Evolutionary conservation across 2,888 invertebrate genomes (phyloP).

Genomic region (Eulithis prunata): DNA sequence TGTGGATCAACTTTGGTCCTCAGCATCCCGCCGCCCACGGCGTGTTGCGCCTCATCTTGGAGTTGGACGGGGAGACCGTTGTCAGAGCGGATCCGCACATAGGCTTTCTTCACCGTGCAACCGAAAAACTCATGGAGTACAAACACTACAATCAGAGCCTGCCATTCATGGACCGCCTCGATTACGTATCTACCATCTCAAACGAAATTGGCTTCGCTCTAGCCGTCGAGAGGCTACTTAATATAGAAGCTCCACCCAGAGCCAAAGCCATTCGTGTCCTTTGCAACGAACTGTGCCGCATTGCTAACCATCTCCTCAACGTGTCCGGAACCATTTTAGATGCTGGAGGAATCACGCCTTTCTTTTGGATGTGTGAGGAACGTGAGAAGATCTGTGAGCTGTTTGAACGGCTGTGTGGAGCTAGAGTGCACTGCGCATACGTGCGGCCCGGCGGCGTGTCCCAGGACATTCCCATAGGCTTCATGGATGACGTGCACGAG

Average conservation of each 20-base stretch:
- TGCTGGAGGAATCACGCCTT: slow-evolving; percentile 93
- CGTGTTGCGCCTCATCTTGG: slow-evolving; percentile 91
- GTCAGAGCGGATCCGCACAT: slow-evolving; percentile 92
- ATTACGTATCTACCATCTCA: slow-evolving; percentile 93
- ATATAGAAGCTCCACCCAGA: slow-evolving; percentile 89
- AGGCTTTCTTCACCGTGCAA: slow-evolving; percentile 93
- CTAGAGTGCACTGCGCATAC: slow-evolving; percentile 93
- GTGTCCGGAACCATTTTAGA: slow-evolving; percentile 90
- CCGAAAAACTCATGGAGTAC: slow-evolving; percentile 95
- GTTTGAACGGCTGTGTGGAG: slow-evolving; percentile 92
- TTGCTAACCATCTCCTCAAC: slow-evolving; percentile 92
- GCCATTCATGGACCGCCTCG: slow-evolving; percentile 94
- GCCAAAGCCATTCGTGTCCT: slow-evolving; percentile 92
- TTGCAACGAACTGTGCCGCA: slow-evolving; percentile 90
- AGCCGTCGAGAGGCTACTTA: slow-evolving; percentile 92
- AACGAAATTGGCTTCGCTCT: slow-evolving; percentile 92
- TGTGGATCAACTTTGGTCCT: slow-evolving; percentile 93
- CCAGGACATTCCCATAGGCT: slow-evolving; percentile 83
- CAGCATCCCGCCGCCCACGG: slow-evolving; percentile 97
- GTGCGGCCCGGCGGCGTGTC: slow-evolving; percentile 93
- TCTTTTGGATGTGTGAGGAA: slow-evolving; percentile 96
- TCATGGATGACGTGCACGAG: slow-evolving; percentile 91
- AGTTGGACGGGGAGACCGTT: slow-evolving; percentile 93
- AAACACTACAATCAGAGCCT: slow-evolving; percentile 94
- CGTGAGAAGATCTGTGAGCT: slow-evolving; percentile 94